These are phyloP conservation scores for Otolemur crassicaudatus DNA, from an alignment of 2,797 vertebrate genomes.

Conservation along the genomic window DNA sequence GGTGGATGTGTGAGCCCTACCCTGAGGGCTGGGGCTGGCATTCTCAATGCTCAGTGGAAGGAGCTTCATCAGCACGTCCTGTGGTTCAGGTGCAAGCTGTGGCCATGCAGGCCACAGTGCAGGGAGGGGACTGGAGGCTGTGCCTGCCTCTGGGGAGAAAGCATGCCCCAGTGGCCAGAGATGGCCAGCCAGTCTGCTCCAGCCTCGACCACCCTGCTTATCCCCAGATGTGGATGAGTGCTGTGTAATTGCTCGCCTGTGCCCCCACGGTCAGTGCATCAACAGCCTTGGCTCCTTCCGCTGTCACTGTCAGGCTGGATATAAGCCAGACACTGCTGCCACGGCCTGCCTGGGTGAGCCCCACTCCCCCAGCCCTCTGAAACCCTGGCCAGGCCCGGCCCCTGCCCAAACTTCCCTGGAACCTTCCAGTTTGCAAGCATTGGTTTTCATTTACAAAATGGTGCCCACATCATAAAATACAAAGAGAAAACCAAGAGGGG, in stretches of 20 bases:
- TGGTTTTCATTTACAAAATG: not conserved
- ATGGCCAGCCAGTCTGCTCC: fast-evolving
- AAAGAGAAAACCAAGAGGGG: not conserved
- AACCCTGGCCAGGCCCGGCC: fast-evolving
- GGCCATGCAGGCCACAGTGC: not conserved
- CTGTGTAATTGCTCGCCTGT: conserved; percentile 92
- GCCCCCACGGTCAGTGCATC: conserved; percentile 94
- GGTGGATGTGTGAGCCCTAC: no score
- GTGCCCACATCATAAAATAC: not conserved
- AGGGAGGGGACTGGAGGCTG: not conserved
- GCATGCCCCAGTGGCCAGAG: fast-evolving
- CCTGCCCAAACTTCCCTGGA: not conserved
- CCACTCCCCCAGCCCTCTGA: fast-evolving
- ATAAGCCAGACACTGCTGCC: conserved; percentile 90
- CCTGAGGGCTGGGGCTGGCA: no score
- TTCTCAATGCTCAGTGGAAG: not conserved
- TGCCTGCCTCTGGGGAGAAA: not conserved
- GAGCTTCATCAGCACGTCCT: not conserved
- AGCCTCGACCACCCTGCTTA: not conserved
- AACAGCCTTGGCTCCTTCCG: conserved; percentile 95
- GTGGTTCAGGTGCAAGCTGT: not conserved
- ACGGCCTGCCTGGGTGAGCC: conserved; percentile 93
- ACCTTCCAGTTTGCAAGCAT: not conserved
- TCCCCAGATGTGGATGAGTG: conserved; percentile 95
- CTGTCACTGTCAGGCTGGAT: conserved; percentile 94